phyloP scores from a whole-genome alignment of 1,140 invertebrate species.

The Camponotus vicinus region DNA sequence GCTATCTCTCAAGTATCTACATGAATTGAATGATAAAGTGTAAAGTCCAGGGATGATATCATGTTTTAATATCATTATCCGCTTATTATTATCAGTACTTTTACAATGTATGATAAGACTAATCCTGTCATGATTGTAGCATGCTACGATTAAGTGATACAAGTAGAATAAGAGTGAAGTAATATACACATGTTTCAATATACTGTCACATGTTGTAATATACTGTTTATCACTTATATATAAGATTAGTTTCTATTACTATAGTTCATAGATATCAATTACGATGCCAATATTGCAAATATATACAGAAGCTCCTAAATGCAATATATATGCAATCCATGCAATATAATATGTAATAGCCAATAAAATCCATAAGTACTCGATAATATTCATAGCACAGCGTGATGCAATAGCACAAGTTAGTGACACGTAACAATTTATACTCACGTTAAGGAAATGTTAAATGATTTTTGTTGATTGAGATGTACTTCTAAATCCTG shows the following conservation, averaged over 20 bases:
- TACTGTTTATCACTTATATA: background rate
- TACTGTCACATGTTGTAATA: background rate
- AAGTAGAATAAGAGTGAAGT: conserved; percentile 6
- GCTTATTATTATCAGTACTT: background rate
- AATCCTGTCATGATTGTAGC: background rate
- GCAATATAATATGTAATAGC: background rate
- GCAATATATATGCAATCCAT: background rate
- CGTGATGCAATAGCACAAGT: background rate
- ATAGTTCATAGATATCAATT: background rate
- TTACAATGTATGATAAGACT: background rate
- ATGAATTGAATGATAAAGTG: conserved; percentile 20
- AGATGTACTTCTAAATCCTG: conserved; percentile 84
- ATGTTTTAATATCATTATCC: background rate
- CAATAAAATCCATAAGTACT: conserved; percentile 42
- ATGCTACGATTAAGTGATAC: background rate
- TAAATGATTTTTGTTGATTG: conserved; percentile 78
- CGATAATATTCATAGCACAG: background rate
- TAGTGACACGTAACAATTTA: background rate
- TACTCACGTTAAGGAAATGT: conserved; percentile 80
- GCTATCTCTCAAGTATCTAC: background rate
- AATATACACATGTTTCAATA: background rate
- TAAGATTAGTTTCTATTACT: background rate
- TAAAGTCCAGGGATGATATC: conserved; percentile 14
- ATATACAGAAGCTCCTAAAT: background rate
- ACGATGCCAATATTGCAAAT: background rate